Conservation (phyloP, 1,140 invertebrate species). For the Sinella curviseta region DNA sequence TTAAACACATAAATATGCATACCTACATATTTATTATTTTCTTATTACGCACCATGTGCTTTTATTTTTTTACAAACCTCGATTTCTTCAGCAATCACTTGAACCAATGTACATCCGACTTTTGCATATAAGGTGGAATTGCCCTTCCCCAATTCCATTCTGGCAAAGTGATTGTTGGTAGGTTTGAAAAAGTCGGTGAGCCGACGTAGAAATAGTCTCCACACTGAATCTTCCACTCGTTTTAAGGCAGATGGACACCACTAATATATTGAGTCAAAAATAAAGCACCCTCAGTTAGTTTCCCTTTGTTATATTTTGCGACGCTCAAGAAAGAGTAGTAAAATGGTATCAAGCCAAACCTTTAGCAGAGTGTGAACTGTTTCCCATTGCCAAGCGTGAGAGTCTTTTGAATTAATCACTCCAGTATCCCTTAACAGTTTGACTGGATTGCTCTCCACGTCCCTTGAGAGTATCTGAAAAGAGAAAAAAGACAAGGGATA, state of each 20-base stretch:
- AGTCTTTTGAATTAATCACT: slow-evolving; percentile 71
- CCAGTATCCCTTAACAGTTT: slow-evolving; percentile 70
- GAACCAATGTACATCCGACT: slow-evolving; percentile 74
- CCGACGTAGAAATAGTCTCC: slow-evolving; percentile 75
- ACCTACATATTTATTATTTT: too few species aligned
- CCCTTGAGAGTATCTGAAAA: slow-evolving; percentile 57
- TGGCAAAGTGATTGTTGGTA: slow-evolving; percentile 73
- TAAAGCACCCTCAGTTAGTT: too few species aligned
- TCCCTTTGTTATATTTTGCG: too few species aligned
- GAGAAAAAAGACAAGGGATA: not conserved
- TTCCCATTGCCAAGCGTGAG: slow-evolving; percentile 80
- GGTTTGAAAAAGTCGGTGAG: slow-evolving; percentile 85
- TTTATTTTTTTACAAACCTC: slow-evolving; percentile 56
- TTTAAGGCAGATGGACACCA: slow-evolving; percentile 59
- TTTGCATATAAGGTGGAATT: slow-evolving; percentile 65
- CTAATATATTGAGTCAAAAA: too few species aligned
- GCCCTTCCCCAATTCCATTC: slow-evolving; percentile 68
- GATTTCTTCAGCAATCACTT: slow-evolving; percentile 67
- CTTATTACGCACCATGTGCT: not conserved
- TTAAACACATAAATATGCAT: not conserved
- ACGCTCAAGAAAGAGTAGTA: slow-evolving; percentile 28
- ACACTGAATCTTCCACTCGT: slow-evolving; percentile 71
- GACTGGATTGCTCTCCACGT: slow-evolving; percentile 62
- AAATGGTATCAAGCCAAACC: slow-evolving; percentile 57
- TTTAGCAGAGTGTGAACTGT: slow-evolving; percentile 74